A percentile compares a stretch with the other conserved stretches of the same genome.
phyloP scores from a whole-genome alignment of 2,797 vertebrate species.

The Eulemur coronatus region DNA sequence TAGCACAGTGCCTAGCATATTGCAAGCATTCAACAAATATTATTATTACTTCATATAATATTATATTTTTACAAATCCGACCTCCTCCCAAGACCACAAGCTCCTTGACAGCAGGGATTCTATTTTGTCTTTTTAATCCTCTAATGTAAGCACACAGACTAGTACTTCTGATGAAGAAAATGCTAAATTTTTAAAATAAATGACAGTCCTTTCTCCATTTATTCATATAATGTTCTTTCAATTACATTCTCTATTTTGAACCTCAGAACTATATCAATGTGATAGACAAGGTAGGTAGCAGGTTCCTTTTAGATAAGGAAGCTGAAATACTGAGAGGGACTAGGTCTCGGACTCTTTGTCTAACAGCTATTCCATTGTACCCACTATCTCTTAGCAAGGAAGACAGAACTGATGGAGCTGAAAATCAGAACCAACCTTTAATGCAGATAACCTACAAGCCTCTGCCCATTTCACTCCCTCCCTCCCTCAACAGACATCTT shows the following conservation, averaged over 20 bases:
- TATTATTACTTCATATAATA: background rate
- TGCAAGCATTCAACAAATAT: background rate
- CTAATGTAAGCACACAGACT: background rate
- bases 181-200: background rate
- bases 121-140: background rate
- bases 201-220: background rate
- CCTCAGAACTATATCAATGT: background rate
- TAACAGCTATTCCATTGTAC: background rate
- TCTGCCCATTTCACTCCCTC: background rate
- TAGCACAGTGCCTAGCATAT: background rate
- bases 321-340: background rate
- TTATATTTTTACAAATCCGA: background rate
- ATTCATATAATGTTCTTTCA: background rate
- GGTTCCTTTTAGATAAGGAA: background rate
- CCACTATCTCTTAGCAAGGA: background rate
- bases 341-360: background rate
- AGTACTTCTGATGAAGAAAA: slow-evolving; percentile 1
- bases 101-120: background rate
- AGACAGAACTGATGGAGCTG: background rate
- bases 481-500: background rate
- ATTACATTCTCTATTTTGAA: background rate
- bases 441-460: background rate
- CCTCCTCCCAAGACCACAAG: background rate
- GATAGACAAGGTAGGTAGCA: background rate
- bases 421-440: background rate